Percentiles rank a stretch among this genome's conserved stretches.
Conservation (phyloP, 2,888 invertebrate genomes). For the Lottia gigantea region DNA sequence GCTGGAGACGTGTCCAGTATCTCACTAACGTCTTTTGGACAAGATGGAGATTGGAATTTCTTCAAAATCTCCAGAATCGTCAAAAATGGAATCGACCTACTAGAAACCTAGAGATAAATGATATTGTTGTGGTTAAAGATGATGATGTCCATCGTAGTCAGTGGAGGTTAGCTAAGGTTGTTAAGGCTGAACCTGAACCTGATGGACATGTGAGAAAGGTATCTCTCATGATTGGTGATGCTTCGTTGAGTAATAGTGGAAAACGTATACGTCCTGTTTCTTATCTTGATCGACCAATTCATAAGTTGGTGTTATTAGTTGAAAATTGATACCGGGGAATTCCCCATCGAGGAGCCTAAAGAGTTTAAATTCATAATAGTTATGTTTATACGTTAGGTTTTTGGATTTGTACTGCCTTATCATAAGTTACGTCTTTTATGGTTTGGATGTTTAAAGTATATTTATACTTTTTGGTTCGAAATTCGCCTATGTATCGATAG, state of each 20-base stretch:
- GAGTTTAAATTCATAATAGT: too few species aligned
- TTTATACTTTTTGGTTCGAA: too few species aligned
- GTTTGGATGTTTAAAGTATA: too few species aligned
- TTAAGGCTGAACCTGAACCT: conserved; percentile 13
- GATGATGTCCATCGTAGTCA: conserved; percentile 28
- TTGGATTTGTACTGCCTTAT: too few species aligned
- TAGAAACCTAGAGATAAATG: conserved; percentile 30
- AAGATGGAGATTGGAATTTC: conserved; percentile 36
- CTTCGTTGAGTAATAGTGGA: conserved; percentile 14
- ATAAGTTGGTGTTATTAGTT: conserved; percentile 29
- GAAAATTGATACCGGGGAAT: too few species aligned
- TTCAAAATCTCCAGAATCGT: conserved; percentile 29
- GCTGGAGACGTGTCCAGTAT: conserved; percentile 37
- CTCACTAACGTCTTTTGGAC: conserved; percentile 43
- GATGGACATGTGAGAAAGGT: conserved; percentile 33
- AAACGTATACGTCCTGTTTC: conserved; percentile 11
- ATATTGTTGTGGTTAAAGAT: conserved; percentile 38
- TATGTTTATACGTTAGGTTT: too few species aligned
- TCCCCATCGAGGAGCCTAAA: too few species aligned
- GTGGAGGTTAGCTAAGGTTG: conserved; percentile 29
- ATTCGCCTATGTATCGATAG: too few species aligned
- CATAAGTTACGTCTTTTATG: too few species aligned
- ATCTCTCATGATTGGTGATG: conserved; percentile 3
- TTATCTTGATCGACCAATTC: conserved; percentile 35
- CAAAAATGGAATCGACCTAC: conserved; percentile 28